A percentile compares a stretch with the other conserved stretches of the same genome.
Conservation (phyloP, 2,888 invertebrate genomes). For the Steinernema carpocapsae region DNA sequence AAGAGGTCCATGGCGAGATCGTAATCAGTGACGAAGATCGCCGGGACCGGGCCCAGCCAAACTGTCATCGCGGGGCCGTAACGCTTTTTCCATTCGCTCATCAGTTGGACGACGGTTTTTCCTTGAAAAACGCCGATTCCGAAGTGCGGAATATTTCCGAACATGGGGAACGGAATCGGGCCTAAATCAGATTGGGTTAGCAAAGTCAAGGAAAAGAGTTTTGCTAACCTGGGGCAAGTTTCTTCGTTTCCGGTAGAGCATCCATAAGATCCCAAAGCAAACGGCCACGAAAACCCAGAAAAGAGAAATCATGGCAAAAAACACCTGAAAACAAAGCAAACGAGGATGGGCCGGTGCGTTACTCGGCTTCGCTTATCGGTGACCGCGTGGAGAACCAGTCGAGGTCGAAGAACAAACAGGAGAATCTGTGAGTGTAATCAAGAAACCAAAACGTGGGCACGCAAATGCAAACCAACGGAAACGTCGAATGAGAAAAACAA, state of each 20-base stretch:
- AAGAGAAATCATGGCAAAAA: conserved; percentile 10
- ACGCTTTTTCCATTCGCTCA: conserved; percentile 1
- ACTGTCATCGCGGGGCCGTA: conserved; percentile 32
- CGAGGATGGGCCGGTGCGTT: neutral
- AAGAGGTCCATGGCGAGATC: conserved; percentile 24
- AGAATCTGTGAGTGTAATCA: too few relatives aligned
- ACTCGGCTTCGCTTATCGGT: conserved; percentile 6
- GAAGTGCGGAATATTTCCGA: conserved; percentile 23
- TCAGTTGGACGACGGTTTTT: conserved; percentile 4
- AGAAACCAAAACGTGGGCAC: too few relatives aligned
- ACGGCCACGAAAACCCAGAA: neutral
- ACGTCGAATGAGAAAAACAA: too few relatives aligned
- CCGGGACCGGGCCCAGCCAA: conserved; percentile 13
- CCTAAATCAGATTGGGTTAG: neutral
- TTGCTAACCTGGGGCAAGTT: conserved; percentile 1
- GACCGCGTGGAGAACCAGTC: neutral
- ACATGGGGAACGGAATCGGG: neutral
- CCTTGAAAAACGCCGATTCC: conserved; percentile 4
- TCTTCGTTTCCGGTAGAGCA: neutral
- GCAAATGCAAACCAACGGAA: too few relatives aligned
- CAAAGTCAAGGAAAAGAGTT: neutral
- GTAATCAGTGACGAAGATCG: conserved; percentile 21
- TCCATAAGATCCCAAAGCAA: neutral
- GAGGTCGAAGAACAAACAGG: neutral
- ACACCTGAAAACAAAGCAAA: neutral